phyloP scores from a whole-genome alignment of 2,113 vertebrate species.

The Dicaeum eximium region DNA sequence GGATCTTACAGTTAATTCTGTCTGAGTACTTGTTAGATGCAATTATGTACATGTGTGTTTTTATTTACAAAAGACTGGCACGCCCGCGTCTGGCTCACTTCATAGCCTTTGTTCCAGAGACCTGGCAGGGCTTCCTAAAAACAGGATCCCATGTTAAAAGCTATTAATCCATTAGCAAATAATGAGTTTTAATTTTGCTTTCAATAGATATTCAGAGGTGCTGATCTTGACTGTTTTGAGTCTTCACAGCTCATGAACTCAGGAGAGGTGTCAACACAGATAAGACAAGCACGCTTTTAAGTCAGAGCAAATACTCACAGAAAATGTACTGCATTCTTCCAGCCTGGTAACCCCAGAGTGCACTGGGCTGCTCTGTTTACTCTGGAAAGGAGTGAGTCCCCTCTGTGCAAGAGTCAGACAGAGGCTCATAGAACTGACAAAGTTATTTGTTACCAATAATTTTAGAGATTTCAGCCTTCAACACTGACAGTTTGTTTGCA shows the following conservation, averaged over 20 bases:
- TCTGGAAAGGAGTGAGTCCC: not conserved
- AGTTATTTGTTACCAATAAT: not conserved
- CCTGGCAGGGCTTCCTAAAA: not conserved
- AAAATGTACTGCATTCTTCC: not conserved
- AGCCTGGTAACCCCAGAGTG: not conserved
- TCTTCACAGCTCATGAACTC: not conserved
- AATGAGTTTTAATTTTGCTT: not conserved
- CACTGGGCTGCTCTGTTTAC: not conserved
- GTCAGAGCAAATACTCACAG: not conserved
- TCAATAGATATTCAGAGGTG: not conserved
- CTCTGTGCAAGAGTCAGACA: not conserved
- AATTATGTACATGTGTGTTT: conserved; percentile 4
- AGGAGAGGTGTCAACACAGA: not conserved
- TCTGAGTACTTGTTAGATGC: not conserved
- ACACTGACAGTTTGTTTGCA: not conserved
- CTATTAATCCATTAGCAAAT: not conserved
- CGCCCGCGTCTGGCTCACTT: conserved; percentile 29
- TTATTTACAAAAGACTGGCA: conserved; percentile 34
- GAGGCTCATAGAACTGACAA: not conserved
- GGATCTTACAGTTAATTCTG: conserved; percentile 25
- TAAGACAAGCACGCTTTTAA: conserved; percentile 4
- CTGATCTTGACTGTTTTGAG: not conserved
- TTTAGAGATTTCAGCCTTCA: not conserved
- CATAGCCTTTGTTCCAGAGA: not conserved
- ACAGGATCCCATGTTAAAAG: not conserved